Base-by-base conservation (phyloP, 2,113 vertebrate genomes). In the Donacobius atricapilla region DNA sequence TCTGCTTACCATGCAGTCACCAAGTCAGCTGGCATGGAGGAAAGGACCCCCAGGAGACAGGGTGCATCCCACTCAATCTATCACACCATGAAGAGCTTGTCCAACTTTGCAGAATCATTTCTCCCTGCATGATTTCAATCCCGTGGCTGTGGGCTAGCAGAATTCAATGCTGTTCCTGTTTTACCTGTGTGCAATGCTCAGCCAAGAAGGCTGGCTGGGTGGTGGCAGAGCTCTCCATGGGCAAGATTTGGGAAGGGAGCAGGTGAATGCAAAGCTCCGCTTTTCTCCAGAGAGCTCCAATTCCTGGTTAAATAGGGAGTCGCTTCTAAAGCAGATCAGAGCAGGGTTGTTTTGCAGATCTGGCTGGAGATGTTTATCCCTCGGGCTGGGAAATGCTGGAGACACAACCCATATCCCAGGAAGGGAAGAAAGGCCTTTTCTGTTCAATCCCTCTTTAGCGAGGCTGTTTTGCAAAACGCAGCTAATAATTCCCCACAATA, bases 311-410 rank as follows among this genome's bases (percentile, higher is more conserved):
- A 83, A 75, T 2, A 50, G 31, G n/a, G 58, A 83, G 28, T 15
- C 47, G 13, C 44, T 89, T 78, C 72, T 58, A 93, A 83, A 83
- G 66, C 20, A 83, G 57, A 91, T 42, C 30, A 33, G 68, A 93
- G 58, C 47, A 56, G 56, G 63, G 30, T 28, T 89, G 83, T 89
- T 94, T 80, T 86, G 71, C 63, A 88, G 68, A 93, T 93, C 71
- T 86, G 58, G n/a, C 83, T 85, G 53, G 42, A 90, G 83, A 88
- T 94, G 89, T 96, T 97, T 95, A 97, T 58, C 89, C 96, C 95
- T 95, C 51, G 1, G 95, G 95, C 95, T 83, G 63, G 83, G 90
- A 96, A 94, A 90, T 16, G 23, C 28, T 47, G 22, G 61, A 88
- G 75, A 70, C 2, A 0, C 63, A 71, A 87, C 35, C 15, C 72